Conservation (phyloP, 2,113 vertebrate species). For the Tychaedon coryphoeus region DNA sequence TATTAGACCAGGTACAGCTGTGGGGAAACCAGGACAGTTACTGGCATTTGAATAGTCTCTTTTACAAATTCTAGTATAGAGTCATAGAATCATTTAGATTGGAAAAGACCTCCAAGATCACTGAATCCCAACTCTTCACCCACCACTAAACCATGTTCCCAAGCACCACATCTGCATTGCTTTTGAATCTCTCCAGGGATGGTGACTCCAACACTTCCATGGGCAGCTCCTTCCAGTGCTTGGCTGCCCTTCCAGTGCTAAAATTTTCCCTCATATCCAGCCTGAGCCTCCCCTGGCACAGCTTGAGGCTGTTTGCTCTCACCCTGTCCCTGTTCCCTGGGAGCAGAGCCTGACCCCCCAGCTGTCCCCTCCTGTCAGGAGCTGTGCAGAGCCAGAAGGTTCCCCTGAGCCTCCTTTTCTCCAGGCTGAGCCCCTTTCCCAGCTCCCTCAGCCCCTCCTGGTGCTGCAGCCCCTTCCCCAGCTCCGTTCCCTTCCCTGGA, state of each 20-base stretch:
- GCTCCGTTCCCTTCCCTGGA: too few relatives aligned
- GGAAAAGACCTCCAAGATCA: neutral
- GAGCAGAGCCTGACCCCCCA: rapidly evolving
- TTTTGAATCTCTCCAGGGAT: neutral
- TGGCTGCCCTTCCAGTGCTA: neutral
- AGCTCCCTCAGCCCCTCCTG: too few relatives aligned
- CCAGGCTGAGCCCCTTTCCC: too few relatives aligned
- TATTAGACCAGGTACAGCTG: neutral
- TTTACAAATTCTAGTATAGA: neutral
- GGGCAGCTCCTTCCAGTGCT: neutral
- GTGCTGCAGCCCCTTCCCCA: too few relatives aligned
- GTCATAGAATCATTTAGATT: neutral
- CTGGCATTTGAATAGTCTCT: neutral
- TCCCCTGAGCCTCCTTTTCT: neutral
- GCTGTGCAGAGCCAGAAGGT: neutral
- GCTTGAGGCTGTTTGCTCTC: rapidly evolving
- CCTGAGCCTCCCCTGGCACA: neutral
- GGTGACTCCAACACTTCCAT: neutral
- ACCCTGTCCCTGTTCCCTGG: neutral
- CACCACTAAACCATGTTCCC: neutral
- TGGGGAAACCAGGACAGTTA: neutral
- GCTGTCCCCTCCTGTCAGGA: neutral
- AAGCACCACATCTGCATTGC: neutral
- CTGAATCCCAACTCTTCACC: neutral
- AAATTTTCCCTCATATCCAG: neutral